phyloP scores from a whole-genome alignment of 1,140 invertebrate species.

The Pachyrhynchus sulphureomaculatus region DNA sequence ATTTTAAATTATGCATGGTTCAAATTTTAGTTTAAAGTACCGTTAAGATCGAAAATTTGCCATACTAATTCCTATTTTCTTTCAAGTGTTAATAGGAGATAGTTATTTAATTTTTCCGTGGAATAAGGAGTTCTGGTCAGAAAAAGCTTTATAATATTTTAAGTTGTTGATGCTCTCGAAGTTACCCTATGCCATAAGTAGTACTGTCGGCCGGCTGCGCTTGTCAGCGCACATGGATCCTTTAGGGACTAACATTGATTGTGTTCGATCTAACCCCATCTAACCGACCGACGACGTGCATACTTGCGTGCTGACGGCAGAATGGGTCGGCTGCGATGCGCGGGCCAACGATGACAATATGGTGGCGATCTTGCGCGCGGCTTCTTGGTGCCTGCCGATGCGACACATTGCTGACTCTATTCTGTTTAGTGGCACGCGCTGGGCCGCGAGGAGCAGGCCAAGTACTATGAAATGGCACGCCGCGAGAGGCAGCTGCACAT shows the following conservation, averaged over 20 bases:
- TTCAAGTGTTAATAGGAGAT: too few species aligned
- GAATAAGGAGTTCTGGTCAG: too few species aligned
- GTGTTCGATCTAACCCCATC: conserved; percentile 20
- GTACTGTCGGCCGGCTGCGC: not conserved
- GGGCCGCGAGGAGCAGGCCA: conserved; percentile 97
- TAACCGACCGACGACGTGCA: conserved; percentile 39
- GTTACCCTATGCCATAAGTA: not conserved
- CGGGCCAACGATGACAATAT: conserved; percentile 37
- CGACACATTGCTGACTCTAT: conserved; percentile 42
- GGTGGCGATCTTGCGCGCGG: conserved; percentile 43
- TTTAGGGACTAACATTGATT: conserved; percentile 26
- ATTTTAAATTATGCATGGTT: too few species aligned
- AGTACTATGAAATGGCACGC: conserved; percentile 99
- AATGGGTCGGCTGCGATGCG: conserved; percentile 45
- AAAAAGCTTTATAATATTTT: too few species aligned
- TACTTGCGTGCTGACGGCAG: conserved; percentile 39
- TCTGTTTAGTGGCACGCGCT: conserved; percentile 93
- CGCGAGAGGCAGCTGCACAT: conserved; percentile 97
- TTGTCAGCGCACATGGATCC: conserved; percentile 22
- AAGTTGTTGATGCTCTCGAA: not conserved
- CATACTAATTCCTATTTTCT: too few species aligned
- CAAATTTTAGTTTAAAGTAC: too few species aligned
- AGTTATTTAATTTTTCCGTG: too few species aligned
- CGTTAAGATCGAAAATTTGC: too few species aligned
- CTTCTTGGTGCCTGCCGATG: conserved; percentile 47